These are phyloP conservation scores for Zoanthus gigantus DNA, from an alignment of 92 coral and sea anemone species.

Conservation along the genomic window DNA sequence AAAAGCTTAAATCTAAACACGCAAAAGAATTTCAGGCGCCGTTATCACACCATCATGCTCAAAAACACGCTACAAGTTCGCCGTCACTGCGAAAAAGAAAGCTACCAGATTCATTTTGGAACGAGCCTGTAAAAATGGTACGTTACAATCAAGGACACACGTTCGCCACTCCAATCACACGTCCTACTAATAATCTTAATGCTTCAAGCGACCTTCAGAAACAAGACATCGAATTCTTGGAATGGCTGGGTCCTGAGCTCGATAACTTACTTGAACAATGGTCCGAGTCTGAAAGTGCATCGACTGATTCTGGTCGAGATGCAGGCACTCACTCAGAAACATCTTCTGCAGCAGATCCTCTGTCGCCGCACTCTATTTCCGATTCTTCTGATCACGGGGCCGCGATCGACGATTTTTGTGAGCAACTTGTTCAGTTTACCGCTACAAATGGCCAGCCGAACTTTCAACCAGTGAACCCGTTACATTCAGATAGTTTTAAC, in stretches of 20 bases:
- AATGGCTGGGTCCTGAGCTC: constrained; percentile 92
- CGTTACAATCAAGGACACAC: constrained; percentile 54
- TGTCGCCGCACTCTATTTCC: constrained; percentile 82
- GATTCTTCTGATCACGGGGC: constrained; percentile 81
- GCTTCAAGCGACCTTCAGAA: constrained; percentile 56
- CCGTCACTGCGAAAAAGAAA: constrained; percentile 84
- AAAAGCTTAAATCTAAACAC: constrained; percentile 31
- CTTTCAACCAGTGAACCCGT: constrained; percentile 16
- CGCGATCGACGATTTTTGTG: constrained; percentile 84
- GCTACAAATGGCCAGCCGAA: constrained; percentile 40
- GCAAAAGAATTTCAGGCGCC: not conserved
- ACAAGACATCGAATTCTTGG: constrained; percentile 78
- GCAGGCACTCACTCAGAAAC: constrained; percentile 73
- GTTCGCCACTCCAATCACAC: constrained; percentile 41
- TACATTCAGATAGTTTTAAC: constrained; percentile 11
- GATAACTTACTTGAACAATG: constrained; percentile 94
- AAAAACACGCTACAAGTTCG: constrained; percentile 18
- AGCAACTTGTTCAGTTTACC: constrained; percentile 65
- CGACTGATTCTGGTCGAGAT: constrained; percentile 70
- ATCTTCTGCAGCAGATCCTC: constrained; percentile 79
- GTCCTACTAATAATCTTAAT: constrained; percentile 33
- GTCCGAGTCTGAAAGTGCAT: constrained; percentile 87
- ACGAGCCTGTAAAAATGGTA: constrained; percentile 79
- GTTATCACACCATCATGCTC: constrained; percentile 7
- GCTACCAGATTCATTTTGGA: constrained; percentile 84